Evolutionary conservation across 92 coral and sea anemone species (phyloP).

Genomic region (Parazoanthus swiftii): DNA sequence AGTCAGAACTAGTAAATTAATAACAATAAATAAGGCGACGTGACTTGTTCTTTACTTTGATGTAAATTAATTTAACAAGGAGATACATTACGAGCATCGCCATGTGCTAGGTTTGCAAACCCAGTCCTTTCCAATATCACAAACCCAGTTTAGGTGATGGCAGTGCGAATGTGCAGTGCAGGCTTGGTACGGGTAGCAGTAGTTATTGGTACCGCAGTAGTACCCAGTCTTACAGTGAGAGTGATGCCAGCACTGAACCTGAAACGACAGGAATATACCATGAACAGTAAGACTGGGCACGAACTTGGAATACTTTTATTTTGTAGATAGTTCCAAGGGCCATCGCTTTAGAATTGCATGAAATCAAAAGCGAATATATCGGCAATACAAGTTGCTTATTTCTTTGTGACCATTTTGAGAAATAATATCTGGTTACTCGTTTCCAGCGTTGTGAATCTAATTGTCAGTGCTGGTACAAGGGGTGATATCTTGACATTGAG

Average conservation of each 20-base stretch:
- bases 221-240: neutral
- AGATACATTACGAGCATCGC: constrained; percentile 24
- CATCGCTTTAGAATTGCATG: no score
- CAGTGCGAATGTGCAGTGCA: neutral
- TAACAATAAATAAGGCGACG: no score
- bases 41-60: no score
- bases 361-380: no score
- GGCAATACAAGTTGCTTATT: no score
- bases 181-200: neutral
- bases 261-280: neutral
- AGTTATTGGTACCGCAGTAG: constrained; percentile 1
- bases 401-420: no score
- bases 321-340: neutral
- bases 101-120: neutral
- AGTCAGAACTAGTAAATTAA: no score
- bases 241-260: neutral
- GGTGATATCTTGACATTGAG: neutral
- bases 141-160: neutral
- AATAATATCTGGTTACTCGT: no score
- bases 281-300: neutral
- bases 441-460: no score
- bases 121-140: neutral
- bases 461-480: no score
- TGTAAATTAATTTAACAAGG: no score
- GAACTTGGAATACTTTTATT: neutral